These are phyloP conservation scores for Platalea minor DNA, from an alignment of 2,797 vertebrate species.

Conservation along the genomic window DNA sequence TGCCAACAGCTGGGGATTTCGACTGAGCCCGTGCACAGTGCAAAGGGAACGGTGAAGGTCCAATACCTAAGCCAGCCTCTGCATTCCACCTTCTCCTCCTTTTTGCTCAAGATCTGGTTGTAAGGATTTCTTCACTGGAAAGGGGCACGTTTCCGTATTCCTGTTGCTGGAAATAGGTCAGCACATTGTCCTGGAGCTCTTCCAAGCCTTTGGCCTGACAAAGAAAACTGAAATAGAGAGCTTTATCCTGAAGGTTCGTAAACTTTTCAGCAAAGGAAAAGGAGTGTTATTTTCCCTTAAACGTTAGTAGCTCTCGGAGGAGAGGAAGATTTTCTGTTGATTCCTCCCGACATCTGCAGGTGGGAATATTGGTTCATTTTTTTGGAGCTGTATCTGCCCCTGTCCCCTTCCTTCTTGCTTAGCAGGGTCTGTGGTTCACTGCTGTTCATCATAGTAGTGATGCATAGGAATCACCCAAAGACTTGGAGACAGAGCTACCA, in stretches of 20 bases:
- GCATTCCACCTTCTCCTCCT: background rate
- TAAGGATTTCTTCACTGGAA: background rate
- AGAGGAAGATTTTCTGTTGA: background rate
- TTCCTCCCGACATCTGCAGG: background rate
- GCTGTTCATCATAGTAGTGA: background rate
- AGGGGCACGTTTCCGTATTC: background rate
- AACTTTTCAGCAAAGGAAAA: background rate
- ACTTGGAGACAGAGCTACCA: background rate
- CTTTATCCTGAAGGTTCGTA: background rate
- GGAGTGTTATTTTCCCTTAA: background rate
- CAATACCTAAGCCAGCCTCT: background rate
- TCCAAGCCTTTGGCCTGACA: background rate
- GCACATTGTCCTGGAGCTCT: background rate
- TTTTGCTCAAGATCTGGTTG: background rate
- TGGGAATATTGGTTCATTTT: background rate
- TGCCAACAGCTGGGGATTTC: background rate
- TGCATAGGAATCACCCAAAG: background rate
- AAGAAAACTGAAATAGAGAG: background rate
- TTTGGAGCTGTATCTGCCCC: background rate
- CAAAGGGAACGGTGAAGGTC: background rate
- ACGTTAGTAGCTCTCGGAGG: background rate
- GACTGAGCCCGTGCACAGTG: background rate
- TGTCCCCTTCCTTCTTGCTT: background rate
- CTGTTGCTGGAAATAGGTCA: background rate
- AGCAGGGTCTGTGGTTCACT: background rate